Base-by-base conservation (phyloP, 2,888 invertebrate species). In the Drosophila pseudotalamancana region DNA sequence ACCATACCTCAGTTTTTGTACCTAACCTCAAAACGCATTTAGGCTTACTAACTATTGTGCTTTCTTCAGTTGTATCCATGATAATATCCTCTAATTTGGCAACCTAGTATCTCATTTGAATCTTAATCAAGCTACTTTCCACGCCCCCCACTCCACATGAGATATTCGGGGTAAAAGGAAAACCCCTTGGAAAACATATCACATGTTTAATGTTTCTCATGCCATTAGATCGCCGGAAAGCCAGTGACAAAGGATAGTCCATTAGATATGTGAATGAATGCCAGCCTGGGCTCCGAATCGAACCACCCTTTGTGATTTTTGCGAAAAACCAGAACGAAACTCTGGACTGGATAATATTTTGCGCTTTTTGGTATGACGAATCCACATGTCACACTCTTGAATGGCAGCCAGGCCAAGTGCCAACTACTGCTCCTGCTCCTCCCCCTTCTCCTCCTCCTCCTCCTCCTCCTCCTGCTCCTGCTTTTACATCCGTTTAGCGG, bases 341-440 rank as follows among this genome's bases (percentile, higher is more conserved):
- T 67, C 72, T 54, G 76, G 70, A 70, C 74, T 77, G 78, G 70
- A 82, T 79, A 79, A 83, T 85, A 83, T 77, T 79, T 82, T 77
- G 67, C 77, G 75, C 82, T 80, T 80, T 76, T 82, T 81, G 87
- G 87, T 82, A 81, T 84, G 77, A 80, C 87, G 87, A 87, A 88
- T 87, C 71, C 76, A 83, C 73, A 75, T 83, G 83, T 74, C 77
- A 73, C 57, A 67, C 34, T 72, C 71, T 70, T 51, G 68, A 40
- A 50, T 48, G 23, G 16, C 43, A 45, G 40, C 39, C 50, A 27
- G 23, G 29, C 19, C 31, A 18, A 27, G 31, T 48, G 19, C 31
- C 25, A 23, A 37, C 18, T 19, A n/a, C 32, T 12, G 12, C 21
- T 21, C 29, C 37, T 12, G 23, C 34, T 6, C 29, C 39, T 25